Percentiles rank a stretch among this genome's conserved stretches.
phyloP scores from a whole-genome alignment of 2,113 vertebrate genomes.

The Paramormyrops kingsleyae region DNA sequence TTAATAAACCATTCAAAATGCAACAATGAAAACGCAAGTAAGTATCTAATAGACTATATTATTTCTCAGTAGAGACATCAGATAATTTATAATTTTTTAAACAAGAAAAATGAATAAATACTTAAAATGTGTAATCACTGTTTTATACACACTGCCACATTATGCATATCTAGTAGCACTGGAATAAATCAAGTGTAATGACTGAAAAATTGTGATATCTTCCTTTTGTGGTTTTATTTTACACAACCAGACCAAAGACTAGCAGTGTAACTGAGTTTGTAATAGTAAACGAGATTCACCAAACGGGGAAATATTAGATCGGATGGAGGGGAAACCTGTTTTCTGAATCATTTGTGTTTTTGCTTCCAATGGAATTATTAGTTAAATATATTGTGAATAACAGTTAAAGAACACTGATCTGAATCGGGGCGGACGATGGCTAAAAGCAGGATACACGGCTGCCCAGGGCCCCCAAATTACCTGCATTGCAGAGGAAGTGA shows the following conservation, averaged over 20 bases:
- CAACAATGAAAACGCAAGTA: constrained; percentile 18
- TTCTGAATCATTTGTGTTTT: neutral
- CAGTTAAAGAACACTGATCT: neutral
- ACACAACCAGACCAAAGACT: neutral
- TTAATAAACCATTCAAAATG: constrained; percentile 34
- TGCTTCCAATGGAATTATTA: neutral
- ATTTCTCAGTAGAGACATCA: constrained; percentile 50
- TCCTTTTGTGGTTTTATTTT: constrained; percentile 5
- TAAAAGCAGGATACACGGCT: neutral
- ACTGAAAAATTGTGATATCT: constrained; percentile 47
- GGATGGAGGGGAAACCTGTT: neutral
- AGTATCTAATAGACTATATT: constrained; percentile 38
- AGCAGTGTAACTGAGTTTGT: neutral
- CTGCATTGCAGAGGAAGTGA: neutral
- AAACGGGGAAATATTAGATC: neutral
- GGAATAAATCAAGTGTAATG: constrained; percentile 59
- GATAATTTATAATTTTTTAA: constrained; percentile 40
- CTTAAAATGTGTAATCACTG: constrained; percentile 50
- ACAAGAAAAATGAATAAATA: constrained; percentile 32
- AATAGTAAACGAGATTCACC: neutral
- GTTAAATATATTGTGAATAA: neutral
- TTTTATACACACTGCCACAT: constrained; percentile 64
- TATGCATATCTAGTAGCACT: constrained; percentile 56
- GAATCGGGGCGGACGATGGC: neutral
- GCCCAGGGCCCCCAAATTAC: neutral